These are phyloP conservation scores for Oscheius sp. DNA, from an alignment of 1,140 invertebrate genomes.

Conservation along the genomic window DNA sequence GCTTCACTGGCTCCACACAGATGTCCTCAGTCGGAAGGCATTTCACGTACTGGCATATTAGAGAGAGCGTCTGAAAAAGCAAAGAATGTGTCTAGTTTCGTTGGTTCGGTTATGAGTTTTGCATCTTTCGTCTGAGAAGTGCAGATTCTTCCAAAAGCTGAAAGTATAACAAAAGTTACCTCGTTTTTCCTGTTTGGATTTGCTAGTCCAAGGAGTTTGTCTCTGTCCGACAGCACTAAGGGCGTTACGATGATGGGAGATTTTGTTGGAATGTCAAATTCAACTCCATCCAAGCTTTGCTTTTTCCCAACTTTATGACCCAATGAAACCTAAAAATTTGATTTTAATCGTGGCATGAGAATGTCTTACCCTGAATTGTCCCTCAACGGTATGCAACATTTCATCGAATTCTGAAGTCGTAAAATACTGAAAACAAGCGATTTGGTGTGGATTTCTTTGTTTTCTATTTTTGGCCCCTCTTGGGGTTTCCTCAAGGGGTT, in stretches of 20 bases:
- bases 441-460: too few species aligned
- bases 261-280: not conserved
- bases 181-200: conserved; percentile 1
- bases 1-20: not conserved
- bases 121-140: too few species aligned
- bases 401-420: not conserved
- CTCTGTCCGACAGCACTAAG: too few species aligned
- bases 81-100: too few species aligned
- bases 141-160: not conserved
- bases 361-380: not conserved
- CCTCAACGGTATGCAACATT: not conserved
- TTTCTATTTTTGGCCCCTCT: not conserved
- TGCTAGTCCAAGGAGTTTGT: not conserved
- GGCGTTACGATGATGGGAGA: too few species aligned
- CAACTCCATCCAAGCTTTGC: not conserved
- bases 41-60: not conserved
- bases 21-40: not conserved
- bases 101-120: too few species aligned
- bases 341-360: not conserved
- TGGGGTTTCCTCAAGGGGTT: not conserved
- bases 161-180: not conserved
- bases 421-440: not conserved
- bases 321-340: not conserved
- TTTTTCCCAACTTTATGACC: not conserved
- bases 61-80: not conserved